These are phyloP conservation scores for Pygathrix nemaeus DNA, from an alignment of 2,113 vertebrate species.

Conservation along the genomic window DNA sequence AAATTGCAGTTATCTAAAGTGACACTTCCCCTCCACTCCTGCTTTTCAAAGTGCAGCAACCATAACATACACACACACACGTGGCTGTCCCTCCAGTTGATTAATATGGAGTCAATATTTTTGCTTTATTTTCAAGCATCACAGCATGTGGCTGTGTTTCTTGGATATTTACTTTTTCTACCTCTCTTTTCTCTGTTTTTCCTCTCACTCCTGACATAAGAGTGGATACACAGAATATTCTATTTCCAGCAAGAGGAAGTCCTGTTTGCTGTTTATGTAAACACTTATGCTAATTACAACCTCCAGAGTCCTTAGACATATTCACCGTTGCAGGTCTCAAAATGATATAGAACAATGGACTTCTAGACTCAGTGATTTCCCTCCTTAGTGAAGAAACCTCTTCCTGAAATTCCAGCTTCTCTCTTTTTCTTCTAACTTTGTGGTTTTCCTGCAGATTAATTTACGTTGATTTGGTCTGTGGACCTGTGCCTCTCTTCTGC, in stretches of 20 bases:
- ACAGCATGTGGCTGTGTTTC: neutral
- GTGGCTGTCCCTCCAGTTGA: neutral
- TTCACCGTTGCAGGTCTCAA: neutral
- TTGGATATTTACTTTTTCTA: conserved; percentile 10
- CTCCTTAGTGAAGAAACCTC: neutral
- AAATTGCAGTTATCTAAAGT: conserved; percentile 60
- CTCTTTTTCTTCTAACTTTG: neutral
- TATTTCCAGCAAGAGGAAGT: neutral
- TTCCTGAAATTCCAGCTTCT: neutral
- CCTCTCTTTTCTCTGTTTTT: neutral
- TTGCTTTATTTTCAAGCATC: conserved; percentile 34
- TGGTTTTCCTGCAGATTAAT: neutral
- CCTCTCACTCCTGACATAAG: neutral
- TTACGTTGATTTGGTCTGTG: neutral
- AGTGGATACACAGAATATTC: neutral
- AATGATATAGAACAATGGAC: neutral
- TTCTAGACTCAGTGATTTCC: neutral
- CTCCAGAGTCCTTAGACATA: neutral
- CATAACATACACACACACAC: neutral
- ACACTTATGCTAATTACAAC: neutral
- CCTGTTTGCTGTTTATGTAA: neutral
- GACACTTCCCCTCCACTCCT: conserved; percentile 9
- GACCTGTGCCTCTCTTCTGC: neutral
- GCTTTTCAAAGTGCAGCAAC: conserved; percentile 32
- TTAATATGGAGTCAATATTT: conserved; percentile 39